Percentiles rank a stretch among this genome's conserved stretches.
phyloP scores from a whole-genome alignment of 2,797 vertebrate genomes.

The Cottoperca gobio region DNA sequence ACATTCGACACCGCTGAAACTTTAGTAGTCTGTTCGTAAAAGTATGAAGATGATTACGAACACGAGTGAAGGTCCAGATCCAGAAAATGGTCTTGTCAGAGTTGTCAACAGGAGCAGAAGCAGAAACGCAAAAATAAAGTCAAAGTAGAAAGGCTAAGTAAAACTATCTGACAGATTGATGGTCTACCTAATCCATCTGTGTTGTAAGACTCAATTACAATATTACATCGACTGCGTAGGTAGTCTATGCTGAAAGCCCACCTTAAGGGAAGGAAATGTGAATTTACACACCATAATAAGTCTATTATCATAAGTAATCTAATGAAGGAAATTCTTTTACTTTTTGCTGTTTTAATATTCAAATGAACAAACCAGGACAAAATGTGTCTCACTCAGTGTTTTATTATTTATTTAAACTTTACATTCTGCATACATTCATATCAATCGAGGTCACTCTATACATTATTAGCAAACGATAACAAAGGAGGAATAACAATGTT shows the following conservation, averaged over 20 bases:
- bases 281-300: neutral
- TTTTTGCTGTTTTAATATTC: neutral
- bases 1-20: slow-evolving; percentile 55
- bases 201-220: neutral
- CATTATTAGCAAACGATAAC: slow-evolving; percentile 35
- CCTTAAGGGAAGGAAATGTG: neutral
- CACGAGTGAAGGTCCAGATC: slow-evolving; percentile 17
- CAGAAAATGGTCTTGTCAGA: slow-evolving; percentile 34
- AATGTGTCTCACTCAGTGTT: neutral
- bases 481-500: slow-evolving; percentile 47
- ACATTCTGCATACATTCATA: slow-evolving; percentile 31
- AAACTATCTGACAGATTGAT: neutral
- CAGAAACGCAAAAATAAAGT: neutral
- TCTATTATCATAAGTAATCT: neutral
- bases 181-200: too few relatives aligned
- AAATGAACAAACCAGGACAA: neutral
- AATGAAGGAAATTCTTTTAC: neutral
- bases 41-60: slow-evolving; percentile 15
- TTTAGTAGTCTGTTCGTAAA: slow-evolving; percentile 44
- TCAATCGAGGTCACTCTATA: slow-evolving; percentile 10
- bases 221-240: neutral
- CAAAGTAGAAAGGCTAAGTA: slow-evolving; percentile 12
- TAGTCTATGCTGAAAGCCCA: neutral
- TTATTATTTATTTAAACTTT: slow-evolving; percentile 44
- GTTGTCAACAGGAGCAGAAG: slow-evolving; percentile 27